Percentiles rank a stretch among this genome's conserved stretches.
Evolutionary conservation across 2,888 invertebrate species (phyloP).

Genomic region (Volucella bombylans): DNA sequence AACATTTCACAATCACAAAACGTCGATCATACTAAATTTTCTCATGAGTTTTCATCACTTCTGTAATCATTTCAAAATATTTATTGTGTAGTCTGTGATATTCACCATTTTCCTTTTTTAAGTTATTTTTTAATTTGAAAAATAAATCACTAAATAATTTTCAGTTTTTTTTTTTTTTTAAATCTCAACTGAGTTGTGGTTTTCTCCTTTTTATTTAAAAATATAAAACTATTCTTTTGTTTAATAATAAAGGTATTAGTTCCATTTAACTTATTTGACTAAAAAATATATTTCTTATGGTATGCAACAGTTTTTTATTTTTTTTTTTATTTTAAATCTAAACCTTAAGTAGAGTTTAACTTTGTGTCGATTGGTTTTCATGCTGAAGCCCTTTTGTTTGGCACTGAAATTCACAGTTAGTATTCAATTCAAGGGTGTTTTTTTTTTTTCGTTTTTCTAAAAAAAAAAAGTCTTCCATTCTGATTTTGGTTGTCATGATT

Average conservation of each 20-base stretch:
- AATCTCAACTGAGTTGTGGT: not conserved
- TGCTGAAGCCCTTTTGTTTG: slow-evolving; percentile 62
- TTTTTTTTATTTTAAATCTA: slow-evolving; percentile 1
- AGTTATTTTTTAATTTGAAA: slow-evolving; percentile 6
- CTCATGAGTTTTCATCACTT: not conserved
- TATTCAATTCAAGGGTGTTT: slow-evolving; percentile 55
- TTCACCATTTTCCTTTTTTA: not conserved
- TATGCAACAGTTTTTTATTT: slow-evolving; percentile 1
- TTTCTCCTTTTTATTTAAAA: not conserved
- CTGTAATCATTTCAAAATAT: slow-evolving; percentile 11
- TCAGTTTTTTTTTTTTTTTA: not conserved
- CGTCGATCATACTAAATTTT: slow-evolving; percentile 13
- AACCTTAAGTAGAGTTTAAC: slow-evolving; percentile 4
- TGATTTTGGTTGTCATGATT: slow-evolving; percentile 5
- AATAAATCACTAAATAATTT: slow-evolving; percentile 4
- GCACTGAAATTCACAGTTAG: slow-evolving; percentile 72
- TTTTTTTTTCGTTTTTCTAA: slow-evolving; percentile 3
- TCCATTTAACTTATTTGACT: slow-evolving; percentile 48
- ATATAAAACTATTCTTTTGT: slow-evolving; percentile 28
- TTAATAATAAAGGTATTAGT: slow-evolving; percentile 44
- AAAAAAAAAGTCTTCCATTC: not conserved
- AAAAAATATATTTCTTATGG: slow-evolving; percentile 27
- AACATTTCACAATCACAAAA: not conserved
- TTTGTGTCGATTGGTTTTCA: slow-evolving; percentile 46
- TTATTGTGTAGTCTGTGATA: slow-evolving; percentile 2